Evolutionary conservation across 1,140 invertebrate genomes (phyloP).

Genomic region (Drosophila quadrilineata): DNA sequence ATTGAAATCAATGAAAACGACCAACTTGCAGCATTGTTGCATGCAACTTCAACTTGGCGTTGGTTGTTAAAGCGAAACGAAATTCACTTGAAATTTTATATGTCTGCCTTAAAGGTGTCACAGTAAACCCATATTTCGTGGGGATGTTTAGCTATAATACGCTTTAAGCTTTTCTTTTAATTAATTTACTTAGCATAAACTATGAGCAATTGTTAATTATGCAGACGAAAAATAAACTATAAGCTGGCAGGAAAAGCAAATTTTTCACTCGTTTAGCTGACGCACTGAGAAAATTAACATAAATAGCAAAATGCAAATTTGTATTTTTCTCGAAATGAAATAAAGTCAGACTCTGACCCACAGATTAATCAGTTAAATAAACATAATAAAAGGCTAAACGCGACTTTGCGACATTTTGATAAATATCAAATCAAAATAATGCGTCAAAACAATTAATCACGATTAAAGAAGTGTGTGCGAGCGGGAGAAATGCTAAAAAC

Average conservation of each 20-base stretch:
- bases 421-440: conserved; percentile 79
- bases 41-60: background rate
- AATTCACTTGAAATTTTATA: conserved; percentile 6
- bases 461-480: conserved; percentile 47
- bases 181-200: background rate
- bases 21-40: conserved; percentile 16
- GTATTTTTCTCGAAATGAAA: conserved; percentile 23
- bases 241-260: conserved; percentile 38
- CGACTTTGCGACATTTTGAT: conserved; percentile 72
- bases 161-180: background rate
- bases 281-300: conserved; percentile 50
- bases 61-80: conserved; percentile 5
- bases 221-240: conserved; percentile 9
- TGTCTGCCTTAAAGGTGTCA: conserved; percentile 3
- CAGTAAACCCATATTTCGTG: background rate
- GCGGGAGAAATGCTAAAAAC: conserved; percentile 2
- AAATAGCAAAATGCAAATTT: conserved; percentile 29
- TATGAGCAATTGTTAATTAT: conserved; percentile 8
- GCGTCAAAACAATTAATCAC: conserved; percentile 76
- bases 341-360: too few species aligned
- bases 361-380: conserved; percentile 74
- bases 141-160: background rate
- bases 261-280: conserved; percentile 49
- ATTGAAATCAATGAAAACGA: conserved; percentile 75
- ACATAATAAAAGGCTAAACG: conserved; percentile 76